Evolutionary conservation across 1,140 invertebrate species (phyloP).

Genomic region (Eciton burchellii): DNA sequence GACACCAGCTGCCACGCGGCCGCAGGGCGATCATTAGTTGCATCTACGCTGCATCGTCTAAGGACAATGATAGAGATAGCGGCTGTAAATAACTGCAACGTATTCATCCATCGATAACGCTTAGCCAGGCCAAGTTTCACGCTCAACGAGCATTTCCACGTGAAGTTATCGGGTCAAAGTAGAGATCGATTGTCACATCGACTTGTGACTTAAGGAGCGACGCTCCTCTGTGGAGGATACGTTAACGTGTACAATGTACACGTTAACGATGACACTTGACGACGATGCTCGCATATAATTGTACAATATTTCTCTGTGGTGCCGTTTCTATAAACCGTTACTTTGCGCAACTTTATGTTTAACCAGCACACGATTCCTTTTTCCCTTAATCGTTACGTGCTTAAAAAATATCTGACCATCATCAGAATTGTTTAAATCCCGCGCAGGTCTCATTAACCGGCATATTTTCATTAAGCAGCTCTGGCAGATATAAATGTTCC

Average conservation of each 20-base stretch:
- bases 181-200: background rate
- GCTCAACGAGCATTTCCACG: conserved; percentile 40
- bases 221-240: background rate
- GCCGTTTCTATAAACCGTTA: background rate
- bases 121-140: background rate
- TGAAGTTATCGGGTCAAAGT: background rate
- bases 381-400: background rate
- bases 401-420: background rate
- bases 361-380: background rate
- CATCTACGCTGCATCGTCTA: conserved; percentile 53
- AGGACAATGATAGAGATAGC: conserved; percentile 80
- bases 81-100: conserved; percentile 75
- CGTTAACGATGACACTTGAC: no score
- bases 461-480: background rate
- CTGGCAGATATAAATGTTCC: background rate
- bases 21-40: conserved; percentile 65
- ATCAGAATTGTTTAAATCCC: conserved; percentile 1
- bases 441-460: background rate
- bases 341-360: background rate
- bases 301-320: background rate
- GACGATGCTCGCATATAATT: no score
- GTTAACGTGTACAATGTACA: no score
- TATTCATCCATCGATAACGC: conserved; percentile 74
- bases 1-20: conserved; percentile 66
- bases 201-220: background rate